Percentiles rank a stretch among this genome's conserved stretches.
Conservation (phyloP, 2,888 invertebrate species). For the Noctua janthe region DNA sequence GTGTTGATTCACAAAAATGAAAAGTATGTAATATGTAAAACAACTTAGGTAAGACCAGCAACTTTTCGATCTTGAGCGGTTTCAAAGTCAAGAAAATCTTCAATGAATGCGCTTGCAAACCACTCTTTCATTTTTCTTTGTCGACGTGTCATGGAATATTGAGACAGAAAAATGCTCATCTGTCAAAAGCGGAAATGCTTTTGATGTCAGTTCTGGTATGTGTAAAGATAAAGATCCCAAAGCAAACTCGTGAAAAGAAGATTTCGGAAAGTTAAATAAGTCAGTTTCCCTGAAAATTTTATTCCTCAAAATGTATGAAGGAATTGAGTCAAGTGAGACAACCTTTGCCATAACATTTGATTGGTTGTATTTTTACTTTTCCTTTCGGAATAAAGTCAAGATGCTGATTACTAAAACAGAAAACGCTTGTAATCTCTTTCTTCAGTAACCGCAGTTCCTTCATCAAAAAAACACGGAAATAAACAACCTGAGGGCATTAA, state of each 20-base stretch:
- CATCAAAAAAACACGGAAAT: constrained; percentile 8
- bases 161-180: constrained; percentile 21
- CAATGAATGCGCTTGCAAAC: background rate
- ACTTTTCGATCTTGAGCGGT: background rate
- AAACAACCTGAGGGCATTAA: constrained; percentile 11
- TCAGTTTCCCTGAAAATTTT: background rate
- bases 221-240: constrained; percentile 5
- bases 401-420: constrained; percentile 2
- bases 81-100: background rate
- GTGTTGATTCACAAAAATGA: background rate
- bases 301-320: constrained; percentile 9
- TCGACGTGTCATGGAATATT: constrained; percentile 4
- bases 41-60: background rate
- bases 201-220: constrained; percentile 17
- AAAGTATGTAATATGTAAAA: background rate
- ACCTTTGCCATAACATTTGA: constrained; percentile 7
- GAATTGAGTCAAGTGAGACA: constrained; percentile 5
- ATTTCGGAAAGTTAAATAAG: constrained; percentile 7
- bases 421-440: constrained; percentile 32
- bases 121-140: background rate
- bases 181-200: constrained; percentile 13
- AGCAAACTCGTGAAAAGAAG: constrained; percentile 1
- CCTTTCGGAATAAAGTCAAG: background rate
- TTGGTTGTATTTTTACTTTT: background rate
- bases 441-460: constrained; percentile 25